phyloP scores from a whole-genome alignment of 2,888 invertebrate species.

The Stenodera caucasica region DNA sequence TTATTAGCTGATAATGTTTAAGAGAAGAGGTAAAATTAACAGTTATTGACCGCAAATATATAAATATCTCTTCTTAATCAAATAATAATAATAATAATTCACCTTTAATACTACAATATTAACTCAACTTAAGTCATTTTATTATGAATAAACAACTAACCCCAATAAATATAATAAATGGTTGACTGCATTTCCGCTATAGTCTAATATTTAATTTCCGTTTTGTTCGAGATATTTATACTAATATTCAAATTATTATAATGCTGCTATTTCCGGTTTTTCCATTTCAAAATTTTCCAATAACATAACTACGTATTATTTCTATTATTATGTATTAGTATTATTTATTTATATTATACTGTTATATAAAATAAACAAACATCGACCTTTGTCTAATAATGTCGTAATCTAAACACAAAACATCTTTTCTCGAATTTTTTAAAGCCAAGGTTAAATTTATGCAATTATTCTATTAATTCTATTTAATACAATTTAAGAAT shows the following conservation, averaged over 20 bases:
- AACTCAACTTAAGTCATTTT: background rate
- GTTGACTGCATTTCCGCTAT: conserved; percentile 3
- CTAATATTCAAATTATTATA: background rate
- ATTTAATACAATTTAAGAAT: background rate
- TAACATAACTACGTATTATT: background rate
- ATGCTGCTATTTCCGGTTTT: too few species aligned
- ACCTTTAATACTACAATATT: background rate
- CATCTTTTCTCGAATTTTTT: background rate
- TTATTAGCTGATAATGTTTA: background rate
- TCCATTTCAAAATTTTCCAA: background rate
- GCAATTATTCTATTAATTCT: background rate
- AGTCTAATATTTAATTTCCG: background rate
- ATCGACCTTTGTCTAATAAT: background rate
- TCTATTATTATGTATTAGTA: background rate
- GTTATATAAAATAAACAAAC: background rate
- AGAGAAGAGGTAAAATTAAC: background rate
- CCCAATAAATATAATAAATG: background rate
- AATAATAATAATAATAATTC: background rate
- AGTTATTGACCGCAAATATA: background rate
- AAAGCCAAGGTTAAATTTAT: background rate
- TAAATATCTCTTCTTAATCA: background rate
- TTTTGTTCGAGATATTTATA: background rate
- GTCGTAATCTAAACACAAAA: background rate
- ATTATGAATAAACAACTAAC: background rate
- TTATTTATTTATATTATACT: background rate